Evolutionary conservation across 2,888 invertebrate genomes (phyloP), one percentile per base, ranked within the genome.

Genomic region (Chrysopilus asiliformis): DNA sequence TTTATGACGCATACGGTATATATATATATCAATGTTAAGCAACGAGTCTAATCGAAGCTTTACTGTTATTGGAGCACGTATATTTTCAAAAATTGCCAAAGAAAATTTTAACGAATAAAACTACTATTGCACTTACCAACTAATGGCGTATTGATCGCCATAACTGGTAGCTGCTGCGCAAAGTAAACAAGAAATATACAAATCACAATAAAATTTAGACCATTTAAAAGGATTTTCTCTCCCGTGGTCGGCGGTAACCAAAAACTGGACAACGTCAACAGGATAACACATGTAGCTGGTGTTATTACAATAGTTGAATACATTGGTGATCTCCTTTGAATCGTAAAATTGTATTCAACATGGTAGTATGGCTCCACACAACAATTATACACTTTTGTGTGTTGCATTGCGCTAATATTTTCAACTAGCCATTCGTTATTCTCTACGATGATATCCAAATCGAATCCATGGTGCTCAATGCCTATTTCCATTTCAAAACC

Each of bases 181-280:
- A 78, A 75, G 53, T 74, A 77, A 50, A 76, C 61, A 38, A 79
- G 64, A 49, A 73, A 74, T 13, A 74, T 56, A n/a, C 68, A 66
- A 26, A 74, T 70, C 31, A 77, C 65, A 1, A 78, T 51, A 10
- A 72, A 66, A 7, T 71, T 70, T 34, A 70, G 63, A 6, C 72
- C 71, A 45, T 72, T 74, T 13, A 77, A 53, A 10, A 72, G 55
- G 15, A 78, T 65, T 55, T 78, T 77, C 53, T 77, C 77, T 12
- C 72, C 74, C 46, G 75, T 70, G 47, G 72, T 70, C 0, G 77
- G 74, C 2, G 78, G 76, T 31, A 79, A 49, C 73, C 74, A 74
- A 53, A 79, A 79, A 2, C 66, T 65, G 12, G 71, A 56, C 29
- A 79, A 57, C 1, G 71, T 72, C 49, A 79, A 50, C 12, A 74